These are phyloP conservation scores for Macrotis lagotis DNA, from an alignment of 2,113 vertebrate genomes.

Conservation along the genomic window DNA sequence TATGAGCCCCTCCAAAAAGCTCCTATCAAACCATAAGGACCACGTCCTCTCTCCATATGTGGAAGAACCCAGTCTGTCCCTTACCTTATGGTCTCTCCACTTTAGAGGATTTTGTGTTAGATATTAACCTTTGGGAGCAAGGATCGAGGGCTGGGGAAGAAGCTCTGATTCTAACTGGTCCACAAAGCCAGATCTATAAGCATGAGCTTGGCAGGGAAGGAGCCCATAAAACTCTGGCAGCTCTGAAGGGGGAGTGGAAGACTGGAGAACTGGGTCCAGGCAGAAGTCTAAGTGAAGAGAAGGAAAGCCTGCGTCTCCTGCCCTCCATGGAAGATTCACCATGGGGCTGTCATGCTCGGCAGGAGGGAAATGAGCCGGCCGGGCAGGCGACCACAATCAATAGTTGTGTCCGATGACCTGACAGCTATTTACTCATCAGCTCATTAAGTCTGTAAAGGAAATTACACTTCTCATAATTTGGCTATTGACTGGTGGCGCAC, in stretches of 20 bases:
- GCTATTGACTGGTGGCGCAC: slow-evolving; percentile 46
- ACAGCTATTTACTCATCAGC: slow-evolving; percentile 74
- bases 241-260: slow-evolving; percentile 20
- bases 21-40: background rate
- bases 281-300: background rate
- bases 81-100: background rate
- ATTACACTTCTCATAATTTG: slow-evolving; percentile 70
- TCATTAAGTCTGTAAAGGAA: slow-evolving; percentile 74
- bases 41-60: background rate
- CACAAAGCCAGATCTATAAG: slow-evolving; percentile 36
- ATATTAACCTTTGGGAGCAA: slow-evolving; percentile 24
- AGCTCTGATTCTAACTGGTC: slow-evolving; percentile 50
- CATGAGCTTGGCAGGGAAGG: slow-evolving; percentile 67
- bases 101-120: slow-evolving; percentile 11
- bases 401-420: slow-evolving; percentile 57
- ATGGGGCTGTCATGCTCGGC: slow-evolving; percentile 59
- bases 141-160: slow-evolving; percentile 47
- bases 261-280: background rate
- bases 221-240: slow-evolving; percentile 20
- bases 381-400: slow-evolving; percentile 59
- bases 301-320: slow-evolving; percentile 7
- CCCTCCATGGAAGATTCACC: slow-evolving; percentile 37
- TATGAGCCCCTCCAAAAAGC: background rate
- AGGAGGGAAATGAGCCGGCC: slow-evolving; percentile 13
- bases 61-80: background rate